A percentile compares a stretch with the other conserved stretches of the same genome.
phyloP scores from a whole-genome alignment of 2,113 vertebrate genomes.

The Silurus asotus region DNA sequence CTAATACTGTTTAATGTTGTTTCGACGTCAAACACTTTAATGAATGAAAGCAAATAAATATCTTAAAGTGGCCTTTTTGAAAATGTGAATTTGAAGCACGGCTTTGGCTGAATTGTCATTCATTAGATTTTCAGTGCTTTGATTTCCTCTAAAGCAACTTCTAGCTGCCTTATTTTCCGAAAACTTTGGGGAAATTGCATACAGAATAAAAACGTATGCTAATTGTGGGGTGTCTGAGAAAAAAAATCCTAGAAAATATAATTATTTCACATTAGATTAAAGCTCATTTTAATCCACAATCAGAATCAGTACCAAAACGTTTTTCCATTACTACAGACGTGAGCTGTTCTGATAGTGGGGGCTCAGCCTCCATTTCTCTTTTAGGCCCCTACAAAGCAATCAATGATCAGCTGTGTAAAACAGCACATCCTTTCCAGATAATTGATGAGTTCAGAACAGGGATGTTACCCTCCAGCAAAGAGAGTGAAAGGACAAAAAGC shows the following conservation, averaged over 20 bases:
- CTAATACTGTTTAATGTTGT: not conserved
- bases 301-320: not conserved
- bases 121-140: not conserved
- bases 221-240: not conserved
- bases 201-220: not conserved
- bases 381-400: slow-evolving; percentile 56
- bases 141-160: not conserved
- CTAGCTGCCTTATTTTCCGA: not conserved
- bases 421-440: slow-evolving; percentile 51
- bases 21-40: not conserved
- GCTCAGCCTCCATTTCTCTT: slow-evolving; percentile 30
- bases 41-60: not conserved
- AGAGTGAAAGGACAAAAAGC: slow-evolving; percentile 58
- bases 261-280: not conserved
- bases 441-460: slow-evolving; percentile 56
- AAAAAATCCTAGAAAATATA: not conserved
- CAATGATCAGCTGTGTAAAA: slow-evolving; percentile 52
- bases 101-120: not conserved
- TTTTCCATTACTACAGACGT: not conserved
- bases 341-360: not conserved
- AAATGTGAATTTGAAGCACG: not conserved
- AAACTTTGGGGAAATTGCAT: not conserved
- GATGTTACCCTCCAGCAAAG: slow-evolving; percentile 51
- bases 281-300: not conserved
- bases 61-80: not conserved